phyloP scores from a whole-genome alignment of 2,888 invertebrate species.

The Zhuqinia jingwanae region DNA sequence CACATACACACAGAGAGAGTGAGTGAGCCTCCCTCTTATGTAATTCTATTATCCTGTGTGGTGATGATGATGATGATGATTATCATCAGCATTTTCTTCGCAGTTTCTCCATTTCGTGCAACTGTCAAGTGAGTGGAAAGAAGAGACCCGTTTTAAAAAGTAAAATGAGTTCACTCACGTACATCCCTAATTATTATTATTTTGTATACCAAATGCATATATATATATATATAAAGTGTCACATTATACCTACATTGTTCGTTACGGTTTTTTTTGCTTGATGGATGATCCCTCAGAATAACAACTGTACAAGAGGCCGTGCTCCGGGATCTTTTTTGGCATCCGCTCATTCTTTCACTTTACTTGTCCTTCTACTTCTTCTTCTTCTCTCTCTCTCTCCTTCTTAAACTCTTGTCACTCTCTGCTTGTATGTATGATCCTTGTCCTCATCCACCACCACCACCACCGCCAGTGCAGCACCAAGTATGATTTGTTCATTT shows the following conservation, averaged over 20 bases:
- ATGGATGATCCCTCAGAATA: slow-evolving; percentile 65
- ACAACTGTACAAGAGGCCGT: slow-evolving; percentile 65
- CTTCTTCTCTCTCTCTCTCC: not conserved
- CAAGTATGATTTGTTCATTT: not conserved
- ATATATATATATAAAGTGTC: no score
- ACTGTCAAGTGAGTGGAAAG: not conserved
- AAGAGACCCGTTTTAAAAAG: not conserved
- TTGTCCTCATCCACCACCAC: not conserved
- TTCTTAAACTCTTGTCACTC: not conserved
- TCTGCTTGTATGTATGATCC: not conserved
- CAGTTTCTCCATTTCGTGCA: slow-evolving; percentile 3
- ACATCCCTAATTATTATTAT: not conserved
- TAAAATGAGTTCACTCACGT: not conserved
- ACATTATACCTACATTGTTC: no score
- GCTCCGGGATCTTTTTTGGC: slow-evolving; percentile 66
- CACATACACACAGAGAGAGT: no score
- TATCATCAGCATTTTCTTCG: slow-evolving; percentile 2
- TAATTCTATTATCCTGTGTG: slow-evolving; percentile 48
- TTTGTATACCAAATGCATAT: not conserved
- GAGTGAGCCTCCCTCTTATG: not conserved
- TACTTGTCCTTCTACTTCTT: not conserved
- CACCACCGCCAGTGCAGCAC: no score
- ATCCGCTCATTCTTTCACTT: slow-evolving; percentile 60
- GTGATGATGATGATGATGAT: not conserved
- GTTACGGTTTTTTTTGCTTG: slow-evolving; percentile 40